phyloP scores from a whole-genome alignment of 2,797 vertebrate species.

The Pogoniulus pusillus region DNA sequence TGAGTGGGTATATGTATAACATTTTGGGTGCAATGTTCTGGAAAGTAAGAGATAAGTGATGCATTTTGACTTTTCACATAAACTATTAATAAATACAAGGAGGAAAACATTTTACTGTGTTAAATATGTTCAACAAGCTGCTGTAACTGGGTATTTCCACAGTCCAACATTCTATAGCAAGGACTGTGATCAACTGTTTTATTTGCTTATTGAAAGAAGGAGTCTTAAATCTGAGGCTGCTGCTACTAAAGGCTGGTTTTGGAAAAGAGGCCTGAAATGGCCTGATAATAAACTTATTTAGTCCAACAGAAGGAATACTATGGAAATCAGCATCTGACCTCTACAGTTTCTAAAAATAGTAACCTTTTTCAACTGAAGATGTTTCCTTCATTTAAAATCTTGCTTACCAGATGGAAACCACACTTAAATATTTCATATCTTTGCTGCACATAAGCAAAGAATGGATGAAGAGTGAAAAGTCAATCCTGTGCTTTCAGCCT shows the following conservation, averaged over 20 bases:
- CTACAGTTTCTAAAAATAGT: conserved; percentile 22
- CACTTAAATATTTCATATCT: conserved; percentile 53
- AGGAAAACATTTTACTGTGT: conserved; percentile 26
- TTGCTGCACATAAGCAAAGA: conserved; percentile 10
- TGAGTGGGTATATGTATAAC: conserved; percentile 39
- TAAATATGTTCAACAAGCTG: conserved; percentile 48
- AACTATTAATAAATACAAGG: conserved; percentile 61
- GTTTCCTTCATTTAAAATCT: conserved; percentile 40
- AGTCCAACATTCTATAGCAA: not conserved
- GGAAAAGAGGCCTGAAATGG: conserved; percentile 16
- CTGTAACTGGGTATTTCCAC: not conserved
- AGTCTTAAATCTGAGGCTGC: not conserved
- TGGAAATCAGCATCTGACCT: conserved; percentile 43
- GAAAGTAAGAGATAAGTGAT: conserved; percentile 51
- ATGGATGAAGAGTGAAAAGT: conserved; percentile 2
- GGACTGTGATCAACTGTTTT: not conserved
- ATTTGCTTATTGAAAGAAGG: not conserved
- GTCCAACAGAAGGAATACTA: not conserved
- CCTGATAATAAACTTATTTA: conserved; percentile 58
- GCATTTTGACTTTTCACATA: conserved; percentile 51
- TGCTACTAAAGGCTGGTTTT: not conserved
- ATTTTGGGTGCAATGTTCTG: conserved; percentile 61
- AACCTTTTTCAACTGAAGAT: not conserved
- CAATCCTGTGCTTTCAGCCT: conserved; percentile 27
- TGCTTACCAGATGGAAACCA: conserved; percentile 52